A percentile compares a stretch with the other conserved stretches of the same genome.
These are phyloP conservation scores for Nezara viridula DNA, from an alignment of 2,888 invertebrate genomes.

Conservation along the genomic window DNA sequence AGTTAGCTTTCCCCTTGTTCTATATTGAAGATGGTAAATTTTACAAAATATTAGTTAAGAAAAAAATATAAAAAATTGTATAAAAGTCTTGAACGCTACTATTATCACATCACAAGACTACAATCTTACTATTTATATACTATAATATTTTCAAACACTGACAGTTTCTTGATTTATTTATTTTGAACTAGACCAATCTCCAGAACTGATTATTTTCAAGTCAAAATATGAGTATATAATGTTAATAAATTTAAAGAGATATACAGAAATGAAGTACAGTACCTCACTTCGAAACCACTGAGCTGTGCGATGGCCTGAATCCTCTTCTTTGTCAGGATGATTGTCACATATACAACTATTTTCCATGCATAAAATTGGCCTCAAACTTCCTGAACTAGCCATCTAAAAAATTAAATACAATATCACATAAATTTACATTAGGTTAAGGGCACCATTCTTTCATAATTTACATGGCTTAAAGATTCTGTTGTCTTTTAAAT, in stretches of 20 bases:
- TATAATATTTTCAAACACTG: too few relatives aligned
- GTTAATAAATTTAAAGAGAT: neutral
- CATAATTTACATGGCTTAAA: too few relatives aligned
- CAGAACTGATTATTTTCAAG: neutral
- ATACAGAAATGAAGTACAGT: neutral
- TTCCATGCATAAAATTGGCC: conserved; percentile 88
- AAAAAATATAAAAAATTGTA: too few relatives aligned
- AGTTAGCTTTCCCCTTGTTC: too few relatives aligned
- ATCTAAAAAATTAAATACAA: conserved; percentile 67
- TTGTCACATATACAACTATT: conserved; percentile 81
- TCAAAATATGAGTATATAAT: neutral
- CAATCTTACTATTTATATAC: too few relatives aligned
- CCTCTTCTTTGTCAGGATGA: conserved; percentile 65
- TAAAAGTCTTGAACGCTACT: too few relatives aligned
- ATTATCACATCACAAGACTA: too few relatives aligned
- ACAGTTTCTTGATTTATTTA: too few relatives aligned
- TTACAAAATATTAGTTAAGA: too few relatives aligned
- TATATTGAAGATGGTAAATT: too few relatives aligned
- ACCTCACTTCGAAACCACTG: conserved; percentile 67
- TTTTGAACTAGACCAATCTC: neutral
- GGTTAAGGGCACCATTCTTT: too few relatives aligned
- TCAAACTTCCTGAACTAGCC: conserved; percentile 75
- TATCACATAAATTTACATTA: neutral
- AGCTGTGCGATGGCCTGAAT: conserved; percentile 64
- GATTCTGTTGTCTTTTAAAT: too few relatives aligned